These are phyloP conservation scores for Rostratula benghalensis DNA, from an alignment of 2,113 vertebrate species.

Conservation along the genomic window DNA sequence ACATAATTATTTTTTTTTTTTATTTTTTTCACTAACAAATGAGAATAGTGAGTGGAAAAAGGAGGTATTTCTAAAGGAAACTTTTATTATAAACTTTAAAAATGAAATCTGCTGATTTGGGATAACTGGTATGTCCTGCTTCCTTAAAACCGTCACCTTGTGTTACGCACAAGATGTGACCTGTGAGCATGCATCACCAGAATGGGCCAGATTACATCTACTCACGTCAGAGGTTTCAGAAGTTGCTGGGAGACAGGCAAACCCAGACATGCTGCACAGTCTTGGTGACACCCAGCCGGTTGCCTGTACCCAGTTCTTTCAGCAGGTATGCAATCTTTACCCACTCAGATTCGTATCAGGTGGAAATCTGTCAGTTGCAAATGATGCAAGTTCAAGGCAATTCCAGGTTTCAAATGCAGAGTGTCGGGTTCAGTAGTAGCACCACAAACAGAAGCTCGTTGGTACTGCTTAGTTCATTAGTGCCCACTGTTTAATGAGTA, in stretches of 20 bases:
- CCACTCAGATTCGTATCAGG: not conserved
- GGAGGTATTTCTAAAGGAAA: slow-evolving; percentile 32
- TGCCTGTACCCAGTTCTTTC: not conserved
- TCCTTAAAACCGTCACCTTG: not conserved
- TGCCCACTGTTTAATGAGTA: not conserved
- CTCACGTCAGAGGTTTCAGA: not conserved
- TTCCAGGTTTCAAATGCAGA: not conserved
- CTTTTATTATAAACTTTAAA: slow-evolving; percentile 23
- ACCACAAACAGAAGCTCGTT: accelerated
- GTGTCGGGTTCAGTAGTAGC: accelerated
- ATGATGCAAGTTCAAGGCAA: not conserved
- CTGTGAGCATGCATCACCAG: not conserved
- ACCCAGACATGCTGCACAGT: accelerated
- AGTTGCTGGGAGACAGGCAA: accelerated
- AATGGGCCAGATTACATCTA: slow-evolving; percentile 15
- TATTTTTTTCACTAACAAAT: not conserved
- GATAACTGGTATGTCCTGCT: not conserved
- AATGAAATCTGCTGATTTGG: not conserved
- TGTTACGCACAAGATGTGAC: slow-evolving; percentile 47
- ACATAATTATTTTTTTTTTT: not conserved
- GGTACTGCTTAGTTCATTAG: accelerated
- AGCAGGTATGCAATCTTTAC: accelerated
- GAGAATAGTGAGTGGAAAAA: not conserved
- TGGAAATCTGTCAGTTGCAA: not conserved
- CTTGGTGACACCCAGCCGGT: accelerated